phyloP scores from a whole-genome alignment of 2,113 vertebrate genomes.

The Cynoglossus semilaevis region DNA sequence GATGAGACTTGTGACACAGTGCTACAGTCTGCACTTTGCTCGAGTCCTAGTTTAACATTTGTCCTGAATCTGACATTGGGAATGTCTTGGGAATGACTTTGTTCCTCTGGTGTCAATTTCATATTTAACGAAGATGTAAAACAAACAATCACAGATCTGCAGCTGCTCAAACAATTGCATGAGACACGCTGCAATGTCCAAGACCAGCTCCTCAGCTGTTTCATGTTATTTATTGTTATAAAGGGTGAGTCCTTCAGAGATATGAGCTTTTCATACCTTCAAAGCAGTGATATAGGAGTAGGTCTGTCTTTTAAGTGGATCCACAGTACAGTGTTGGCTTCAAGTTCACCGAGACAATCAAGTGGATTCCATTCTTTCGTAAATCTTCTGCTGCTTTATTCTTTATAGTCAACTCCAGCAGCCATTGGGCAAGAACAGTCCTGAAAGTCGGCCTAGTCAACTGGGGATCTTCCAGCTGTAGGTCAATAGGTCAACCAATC shows the following conservation, averaged over 20 bases:
- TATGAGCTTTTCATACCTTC: slow-evolving; percentile 29
- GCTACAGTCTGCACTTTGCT: neutral
- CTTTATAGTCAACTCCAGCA: no score
- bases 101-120: slow-evolving; percentile 2
- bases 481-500: no score
- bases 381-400: no score
- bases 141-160: slow-evolving; percentile 14
- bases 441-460: no score
- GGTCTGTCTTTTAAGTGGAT: no score
- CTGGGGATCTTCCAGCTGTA: no score
- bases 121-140: slow-evolving; percentile 35
- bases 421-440: no score
- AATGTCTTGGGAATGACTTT: neutral
- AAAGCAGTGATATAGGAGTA: no score
- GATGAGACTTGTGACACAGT: no score
- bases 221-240: slow-evolving; percentile 20
- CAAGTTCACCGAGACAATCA: no score
- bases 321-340: no score
- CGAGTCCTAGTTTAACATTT: neutral
- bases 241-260: slow-evolving; percentile 4
- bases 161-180: slow-evolving; percentile 18
- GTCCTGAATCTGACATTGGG: slow-evolving; percentile 1
- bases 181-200: slow-evolving; percentile 29
- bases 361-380: no score
- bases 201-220: slow-evolving; percentile 24